These are phyloP conservation scores for Drosophila barbarae DNA, from an alignment of 2,888 invertebrate species.

Conservation along the genomic window DNA sequence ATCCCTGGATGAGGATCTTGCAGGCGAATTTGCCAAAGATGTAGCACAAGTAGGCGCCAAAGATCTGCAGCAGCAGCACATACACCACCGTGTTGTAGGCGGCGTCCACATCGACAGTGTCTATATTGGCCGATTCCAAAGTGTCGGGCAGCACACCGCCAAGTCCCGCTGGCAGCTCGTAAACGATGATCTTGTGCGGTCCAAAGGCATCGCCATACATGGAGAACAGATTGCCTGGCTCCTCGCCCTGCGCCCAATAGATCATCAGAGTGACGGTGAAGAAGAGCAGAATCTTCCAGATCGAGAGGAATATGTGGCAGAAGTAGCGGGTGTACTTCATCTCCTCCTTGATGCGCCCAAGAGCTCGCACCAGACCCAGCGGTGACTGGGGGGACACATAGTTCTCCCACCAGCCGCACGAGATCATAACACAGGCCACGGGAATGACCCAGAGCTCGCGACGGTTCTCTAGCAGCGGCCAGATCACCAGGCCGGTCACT, in stretches of 20 bases:
- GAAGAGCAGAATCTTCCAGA: constrained; percentile 93
- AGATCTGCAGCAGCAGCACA: constrained; percentile 89
- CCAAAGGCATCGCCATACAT: constrained; percentile 88
- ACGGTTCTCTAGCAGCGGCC: constrained; percentile 91
- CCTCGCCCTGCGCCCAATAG: constrained; percentile 87
- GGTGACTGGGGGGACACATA: constrained; percentile 93
- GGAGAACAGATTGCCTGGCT: constrained; percentile 87
- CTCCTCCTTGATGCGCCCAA: constrained; percentile 89
- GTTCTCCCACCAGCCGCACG: constrained; percentile 99
- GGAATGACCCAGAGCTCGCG: constrained; percentile 92
- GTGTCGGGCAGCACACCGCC: constrained; percentile 84
- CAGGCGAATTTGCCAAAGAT: constrained; percentile 97
- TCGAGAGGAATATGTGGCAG: constrained; percentile 92
- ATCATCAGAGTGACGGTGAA: constrained; percentile 87
- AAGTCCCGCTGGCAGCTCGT: constrained; percentile 81
- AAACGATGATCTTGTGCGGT: constrained; percentile 88
- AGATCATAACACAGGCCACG: constrained; percentile 90
- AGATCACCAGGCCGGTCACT: constrained; percentile 93
- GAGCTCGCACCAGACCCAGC: constrained; percentile 84
- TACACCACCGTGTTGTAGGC: constrained; percentile 87
- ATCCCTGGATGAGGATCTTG: constrained; percentile 97
- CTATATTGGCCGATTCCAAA: constrained; percentile 87
- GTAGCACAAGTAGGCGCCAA: constrained; percentile 92
- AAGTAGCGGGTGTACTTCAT: constrained; percentile 91
- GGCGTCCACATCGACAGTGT: constrained; percentile 86